Evolutionary conservation across 2,888 invertebrate species (phyloP).

Genomic region (Coelinius sp.): DNA sequence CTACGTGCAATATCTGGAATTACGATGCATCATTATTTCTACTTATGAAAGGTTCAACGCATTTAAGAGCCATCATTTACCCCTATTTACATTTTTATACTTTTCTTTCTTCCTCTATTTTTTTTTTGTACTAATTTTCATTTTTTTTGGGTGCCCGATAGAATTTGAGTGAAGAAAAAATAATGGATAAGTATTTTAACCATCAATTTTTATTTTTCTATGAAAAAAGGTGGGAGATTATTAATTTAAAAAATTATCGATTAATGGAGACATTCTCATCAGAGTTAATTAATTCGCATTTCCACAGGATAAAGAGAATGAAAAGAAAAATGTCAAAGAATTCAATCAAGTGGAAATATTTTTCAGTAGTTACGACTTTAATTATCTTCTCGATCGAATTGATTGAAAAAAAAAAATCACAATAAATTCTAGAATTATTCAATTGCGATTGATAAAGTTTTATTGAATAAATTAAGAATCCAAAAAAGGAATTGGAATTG

Average conservation of each 20-base stretch:
- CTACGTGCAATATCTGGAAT: not conserved
- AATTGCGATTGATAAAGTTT: not conserved
- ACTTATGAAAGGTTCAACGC: not conserved
- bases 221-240: too few species aligned
- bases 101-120: not conserved
- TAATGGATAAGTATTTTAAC: constrained; percentile 2
- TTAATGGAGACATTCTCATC: too few species aligned
- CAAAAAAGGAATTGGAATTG: too few species aligned
- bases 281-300: too few species aligned
- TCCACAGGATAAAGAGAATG: too few species aligned
- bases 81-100: not conserved
- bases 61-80: not conserved
- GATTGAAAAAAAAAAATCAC: too few species aligned
- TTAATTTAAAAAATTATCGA: too few species aligned
- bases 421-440: too few species aligned
- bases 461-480: not conserved
- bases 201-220: constrained; percentile 17
- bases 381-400: too few species aligned
- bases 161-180: not conserved
- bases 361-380: too few species aligned
- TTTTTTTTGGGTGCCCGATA: not conserved
- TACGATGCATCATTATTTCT: not conserved
- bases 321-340: too few species aligned
- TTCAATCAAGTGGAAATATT: too few species aligned
- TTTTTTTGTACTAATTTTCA: not conserved